These are phyloP conservation scores for Drosophila nr. perissopoda DNA, from an alignment of 2,888 invertebrate species.

Conservation along the genomic window DNA sequence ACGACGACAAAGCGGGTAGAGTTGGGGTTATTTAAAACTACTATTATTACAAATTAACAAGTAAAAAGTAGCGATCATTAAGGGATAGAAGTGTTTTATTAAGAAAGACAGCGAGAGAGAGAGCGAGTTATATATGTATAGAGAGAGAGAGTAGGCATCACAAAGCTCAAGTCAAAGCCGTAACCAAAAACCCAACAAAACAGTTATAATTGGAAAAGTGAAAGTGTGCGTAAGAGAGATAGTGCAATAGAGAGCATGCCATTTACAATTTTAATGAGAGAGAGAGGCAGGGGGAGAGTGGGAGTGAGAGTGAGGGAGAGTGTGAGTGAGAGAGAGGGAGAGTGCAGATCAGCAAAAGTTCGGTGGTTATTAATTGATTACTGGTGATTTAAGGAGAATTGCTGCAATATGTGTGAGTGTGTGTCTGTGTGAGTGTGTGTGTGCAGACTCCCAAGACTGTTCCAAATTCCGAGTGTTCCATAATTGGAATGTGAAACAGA, in stretches of 20 bases:
- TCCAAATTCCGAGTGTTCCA: conserved; percentile 16
- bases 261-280: conserved; percentile 22
- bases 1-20: conserved; percentile 7
- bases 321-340: conserved; percentile 8
- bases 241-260: conserved; percentile 27
- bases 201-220: not conserved
- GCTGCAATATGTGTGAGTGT: not conserved
- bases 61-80: conserved; percentile 15
- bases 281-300: not conserved
- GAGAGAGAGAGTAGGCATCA: conserved; percentile 24
- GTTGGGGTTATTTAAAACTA: conserved; percentile 18
- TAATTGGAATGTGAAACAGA: conserved; percentile 7
- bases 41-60: conserved; percentile 17
- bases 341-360: not conserved
- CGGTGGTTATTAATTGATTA: conserved; percentile 4
- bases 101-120: not conserved
- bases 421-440: not conserved
- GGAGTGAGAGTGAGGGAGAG: conserved; percentile 6
- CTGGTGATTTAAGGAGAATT: conserved; percentile 6
- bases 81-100: not conserved
- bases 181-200: conserved; percentile 31
- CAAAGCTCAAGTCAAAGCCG: conserved; percentile 53
- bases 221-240: conserved; percentile 5
- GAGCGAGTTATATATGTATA: not conserved
- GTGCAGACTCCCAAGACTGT: conserved; percentile 11